phyloP scores from a whole-genome alignment of 2,888 invertebrate species.

The Trachelus troglodyta region DNA sequence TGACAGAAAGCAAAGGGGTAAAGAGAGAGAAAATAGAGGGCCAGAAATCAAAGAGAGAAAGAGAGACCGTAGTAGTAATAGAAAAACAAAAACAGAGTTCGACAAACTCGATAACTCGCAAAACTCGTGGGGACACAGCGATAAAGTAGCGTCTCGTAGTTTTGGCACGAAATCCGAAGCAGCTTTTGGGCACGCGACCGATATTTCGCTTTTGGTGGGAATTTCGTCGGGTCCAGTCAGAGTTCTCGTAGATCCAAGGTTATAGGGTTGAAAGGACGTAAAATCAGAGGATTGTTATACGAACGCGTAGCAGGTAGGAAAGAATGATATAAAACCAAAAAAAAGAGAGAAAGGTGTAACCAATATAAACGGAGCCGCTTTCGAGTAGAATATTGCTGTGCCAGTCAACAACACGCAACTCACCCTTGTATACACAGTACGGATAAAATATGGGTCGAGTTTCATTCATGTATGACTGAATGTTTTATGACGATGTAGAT shows the following conservation, averaged over 20 bases:
- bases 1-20: not conserved
- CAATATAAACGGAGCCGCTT: not conserved
- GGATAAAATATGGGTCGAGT: conserved; percentile 1
- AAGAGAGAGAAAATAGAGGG: conserved; percentile 4
- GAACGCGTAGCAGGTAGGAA: not conserved
- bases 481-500: conserved; percentile 1
- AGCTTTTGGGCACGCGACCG: not conserved
- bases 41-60: conserved; percentile 13
- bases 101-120: not conserved
- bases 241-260: not conserved
- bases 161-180: not conserved
- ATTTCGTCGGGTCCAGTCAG: not conserved
- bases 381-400: not conserved
- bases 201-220: not conserved
- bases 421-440: not conserved
- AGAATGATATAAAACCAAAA: not conserved
- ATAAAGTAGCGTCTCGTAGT: not conserved
- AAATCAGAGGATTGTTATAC: not conserved
- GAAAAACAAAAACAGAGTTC: not conserved
- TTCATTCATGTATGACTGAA: conserved; percentile 7
- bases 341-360: not conserved
- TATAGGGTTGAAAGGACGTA: not conserved
- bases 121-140: not conserved
- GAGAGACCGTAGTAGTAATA: not conserved
- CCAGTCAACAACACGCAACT: conserved; percentile 2